Base-by-base conservation (phyloP, 37 sponge, comb jelly and placozoan species). In the Dysidea cf. avara region DNA sequence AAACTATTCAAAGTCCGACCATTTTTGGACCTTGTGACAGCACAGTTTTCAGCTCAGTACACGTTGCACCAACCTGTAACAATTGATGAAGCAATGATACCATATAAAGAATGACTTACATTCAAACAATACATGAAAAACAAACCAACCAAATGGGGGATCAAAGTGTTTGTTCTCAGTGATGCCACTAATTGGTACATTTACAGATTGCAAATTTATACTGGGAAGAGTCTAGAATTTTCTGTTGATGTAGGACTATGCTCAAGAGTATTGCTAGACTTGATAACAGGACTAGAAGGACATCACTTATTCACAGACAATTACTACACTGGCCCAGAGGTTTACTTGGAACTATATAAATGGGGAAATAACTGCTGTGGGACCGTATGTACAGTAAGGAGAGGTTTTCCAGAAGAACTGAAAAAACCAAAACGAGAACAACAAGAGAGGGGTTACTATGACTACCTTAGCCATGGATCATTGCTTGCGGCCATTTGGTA, bases 1-100 rank as follows among this genome's bases (percentile, higher is more conserved):
- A 74, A 37, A 37, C 36, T 74, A 22, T 60, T 56, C 47, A 74
- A 74, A 74, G 75, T 74, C 1, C 62, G 75, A 16, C 6, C 5
- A 3, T 47, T 20, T 61, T 9, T 2, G 62, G 2, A 18, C 62
- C 4, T 65, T 1, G 13, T 65, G 4, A 1, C 1, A 11, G n/a
- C 43, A 21, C 12, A 6, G 1, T 5, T 65, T 37, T 40, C 38
- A 9, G 1, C 46, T 2, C 2, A 26, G 39, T 65, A 65, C 40
- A 26, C 1, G 4, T 1, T 37, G 14, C 66, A 65, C 13, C 25
- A 65, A 9, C 43, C 18, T 2, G 43, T 65, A 2, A 65, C 66
- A 20, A 36, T 65, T 37, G 66, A 65, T 65, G 43, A 65, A 65
- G n/a, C n/a, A n/a, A 65, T 65, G 66, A 65, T 65, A 4, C 66